These are phyloP conservation scores for Volucella zonaria DNA, from an alignment of 2,888 invertebrate genomes.

Conservation along the genomic window DNA sequence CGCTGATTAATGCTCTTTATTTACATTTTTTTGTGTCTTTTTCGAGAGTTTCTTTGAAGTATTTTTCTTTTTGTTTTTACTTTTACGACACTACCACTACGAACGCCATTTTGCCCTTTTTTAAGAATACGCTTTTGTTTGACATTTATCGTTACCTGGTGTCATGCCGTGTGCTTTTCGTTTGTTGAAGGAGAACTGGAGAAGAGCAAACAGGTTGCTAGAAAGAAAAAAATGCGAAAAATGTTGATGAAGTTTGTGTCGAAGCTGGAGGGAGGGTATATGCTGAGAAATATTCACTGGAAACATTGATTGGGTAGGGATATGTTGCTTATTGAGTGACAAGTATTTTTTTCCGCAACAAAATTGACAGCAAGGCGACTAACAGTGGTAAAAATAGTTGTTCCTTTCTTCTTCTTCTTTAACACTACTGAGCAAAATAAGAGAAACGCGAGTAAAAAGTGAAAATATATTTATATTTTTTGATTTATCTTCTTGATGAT, in stretches of 20 bases:
- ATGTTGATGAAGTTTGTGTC: constrained; percentile 5
- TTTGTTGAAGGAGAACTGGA: constrained; percentile 34
- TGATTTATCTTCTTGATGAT: too few relatives aligned
- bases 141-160: constrained; percentile 74
- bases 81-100: constrained; percentile 72
- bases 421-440: too few relatives aligned
- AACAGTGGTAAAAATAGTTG: too few relatives aligned
- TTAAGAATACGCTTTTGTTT: constrained; percentile 73
- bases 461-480: too few relatives aligned
- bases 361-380: not conserved
- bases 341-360: not conserved
- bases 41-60: constrained; percentile 51
- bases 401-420: too few relatives aligned
- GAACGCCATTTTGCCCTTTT: constrained; percentile 79
- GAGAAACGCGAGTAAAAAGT: too few relatives aligned
- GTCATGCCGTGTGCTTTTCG: constrained; percentile 53
- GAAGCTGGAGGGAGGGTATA: not conserved
- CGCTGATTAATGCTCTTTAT: constrained; percentile 65
- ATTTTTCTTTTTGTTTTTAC: constrained; percentile 67
- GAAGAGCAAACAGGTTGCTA: constrained; percentile 55
- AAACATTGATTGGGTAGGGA: constrained; percentile 1
- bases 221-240: constrained; percentile 1
- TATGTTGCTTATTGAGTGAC: not conserved
- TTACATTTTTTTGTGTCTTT: constrained; percentile 66
- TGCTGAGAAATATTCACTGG: not conserved